Evolutionary conservation across 2,797 vertebrate species (phyloP).

Genomic region (Echeneis naucrates): DNA sequence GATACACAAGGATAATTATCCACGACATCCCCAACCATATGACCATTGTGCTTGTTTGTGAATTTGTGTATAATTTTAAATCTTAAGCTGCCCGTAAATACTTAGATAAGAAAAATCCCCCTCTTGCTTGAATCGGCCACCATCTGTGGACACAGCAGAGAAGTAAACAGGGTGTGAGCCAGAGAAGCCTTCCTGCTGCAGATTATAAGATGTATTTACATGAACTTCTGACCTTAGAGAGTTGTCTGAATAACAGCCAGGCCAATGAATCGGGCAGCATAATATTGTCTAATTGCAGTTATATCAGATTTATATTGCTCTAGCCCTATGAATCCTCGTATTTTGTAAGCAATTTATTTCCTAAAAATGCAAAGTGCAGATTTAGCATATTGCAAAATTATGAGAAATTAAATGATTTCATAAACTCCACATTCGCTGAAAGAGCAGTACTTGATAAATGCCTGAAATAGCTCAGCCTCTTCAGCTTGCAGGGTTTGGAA

Average conservation of each 20-base stretch:
- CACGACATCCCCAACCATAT: not conserved
- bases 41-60: not conserved
- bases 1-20: not conserved
- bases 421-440: not conserved
- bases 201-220: not conserved
- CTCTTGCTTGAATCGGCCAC: not conserved
- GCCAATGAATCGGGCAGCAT: not conserved
- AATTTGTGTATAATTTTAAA: too few species aligned
- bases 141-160: not conserved
- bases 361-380: too few species aligned
- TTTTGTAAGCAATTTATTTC: too few species aligned
- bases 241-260: not conserved
- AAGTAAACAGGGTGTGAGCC: not conserved
- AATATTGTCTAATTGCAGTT: not conserved
- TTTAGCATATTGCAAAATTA: too few species aligned
- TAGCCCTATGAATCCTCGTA: not conserved
- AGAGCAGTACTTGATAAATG: not conserved
- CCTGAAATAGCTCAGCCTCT: constrained; percentile 5
- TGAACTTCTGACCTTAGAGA: not conserved
- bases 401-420: too few species aligned
- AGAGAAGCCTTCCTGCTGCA: not conserved
- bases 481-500: not conserved
- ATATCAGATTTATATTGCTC: not conserved
- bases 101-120: not conserved
- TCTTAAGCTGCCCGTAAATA: not conserved